Evolutionary conservation across 2,888 invertebrate species (phyloP).

Genomic region (Apodemia mormo): DNA sequence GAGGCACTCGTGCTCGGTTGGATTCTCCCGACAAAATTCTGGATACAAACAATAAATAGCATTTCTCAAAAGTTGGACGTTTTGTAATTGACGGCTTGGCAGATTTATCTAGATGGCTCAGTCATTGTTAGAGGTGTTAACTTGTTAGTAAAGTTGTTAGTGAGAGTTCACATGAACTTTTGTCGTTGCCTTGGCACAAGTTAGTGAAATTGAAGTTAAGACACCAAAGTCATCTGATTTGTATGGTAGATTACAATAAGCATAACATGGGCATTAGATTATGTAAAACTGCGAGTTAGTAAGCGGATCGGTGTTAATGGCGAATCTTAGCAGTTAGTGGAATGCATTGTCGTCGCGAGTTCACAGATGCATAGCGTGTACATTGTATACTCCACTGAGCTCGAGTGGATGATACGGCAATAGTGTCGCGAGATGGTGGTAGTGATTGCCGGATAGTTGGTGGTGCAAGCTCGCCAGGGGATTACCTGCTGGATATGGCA

Average conservation of each 20-base stretch:
- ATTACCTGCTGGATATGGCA: conserved; percentile 99
- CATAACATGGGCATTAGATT: conserved; percentile 47
- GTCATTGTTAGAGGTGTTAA: conserved; percentile 77
- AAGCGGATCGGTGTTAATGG: conserved; percentile 59
- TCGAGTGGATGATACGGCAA: conserved; percentile 86
- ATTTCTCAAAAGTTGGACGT: conserved; percentile 74
- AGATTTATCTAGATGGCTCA: conserved; percentile 79
- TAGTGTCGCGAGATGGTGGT: conserved; percentile 83
- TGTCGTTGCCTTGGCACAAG: conserved; percentile 62
- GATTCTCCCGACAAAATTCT: conserved; percentile 70
- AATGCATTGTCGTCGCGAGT: conserved; percentile 81
- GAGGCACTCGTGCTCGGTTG: conserved; percentile 67
- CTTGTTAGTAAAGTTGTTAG: conserved; percentile 77
- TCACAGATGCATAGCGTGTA: conserved; percentile 91
- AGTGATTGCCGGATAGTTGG: conserved; percentile 84
- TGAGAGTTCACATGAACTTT: conserved; percentile 73
- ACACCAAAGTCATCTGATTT: conserved; percentile 61
- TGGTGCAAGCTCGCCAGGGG: conserved; percentile 90
- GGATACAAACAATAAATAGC: conserved; percentile 73
- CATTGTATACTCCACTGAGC: conserved; percentile 84
- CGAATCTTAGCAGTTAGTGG: conserved; percentile 70
- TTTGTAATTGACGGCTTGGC: conserved; percentile 73
- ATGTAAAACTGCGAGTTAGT: conserved; percentile 52
- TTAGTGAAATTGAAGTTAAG: conserved; percentile 70
- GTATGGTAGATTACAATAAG: conserved; percentile 55